Conservation (phyloP, 2,888 invertebrate genomes). For the Aelia acuminata region DNA sequence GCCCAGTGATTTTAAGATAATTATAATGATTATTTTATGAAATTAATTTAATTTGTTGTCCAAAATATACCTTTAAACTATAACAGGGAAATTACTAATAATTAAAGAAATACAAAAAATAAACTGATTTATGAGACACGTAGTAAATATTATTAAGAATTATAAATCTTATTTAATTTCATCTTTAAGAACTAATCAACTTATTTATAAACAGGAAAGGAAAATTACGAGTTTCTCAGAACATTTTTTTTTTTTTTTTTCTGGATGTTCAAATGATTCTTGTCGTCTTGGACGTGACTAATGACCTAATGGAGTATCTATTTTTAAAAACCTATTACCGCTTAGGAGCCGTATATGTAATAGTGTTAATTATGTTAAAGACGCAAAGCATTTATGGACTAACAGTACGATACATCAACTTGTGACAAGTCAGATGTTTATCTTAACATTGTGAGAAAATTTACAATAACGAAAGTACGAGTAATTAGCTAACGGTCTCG, state of each 20-base stretch:
- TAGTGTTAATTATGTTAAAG: slow-evolving; percentile 36
- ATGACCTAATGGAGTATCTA: slow-evolving; percentile 41
- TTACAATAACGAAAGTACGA: no score
- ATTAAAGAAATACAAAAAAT: no score
- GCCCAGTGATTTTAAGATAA: no score
- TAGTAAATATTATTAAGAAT: not conserved
- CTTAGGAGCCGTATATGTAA: not conserved
- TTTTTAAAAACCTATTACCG: slow-evolving; percentile 40
- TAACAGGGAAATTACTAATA: no score
- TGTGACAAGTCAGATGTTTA: not conserved
- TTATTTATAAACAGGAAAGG: not conserved
- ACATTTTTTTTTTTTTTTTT: slow-evolving; percentile 19
- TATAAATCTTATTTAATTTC: not conserved
- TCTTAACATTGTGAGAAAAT: not conserved
- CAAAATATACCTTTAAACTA: no score
- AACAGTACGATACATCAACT: not conserved
- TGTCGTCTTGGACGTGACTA: not conserved
- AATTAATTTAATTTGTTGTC: no score
- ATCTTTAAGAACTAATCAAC: not conserved
- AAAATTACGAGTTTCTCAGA: not conserved
- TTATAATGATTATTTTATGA: no score
- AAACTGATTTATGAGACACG: not conserved
- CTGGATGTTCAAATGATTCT: not conserved
- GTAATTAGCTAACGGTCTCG: no score
- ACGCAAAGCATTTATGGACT: not conserved